phyloP scores from a whole-genome alignment of 2,797 vertebrate species.

The Epinephelus coioides region DNA sequence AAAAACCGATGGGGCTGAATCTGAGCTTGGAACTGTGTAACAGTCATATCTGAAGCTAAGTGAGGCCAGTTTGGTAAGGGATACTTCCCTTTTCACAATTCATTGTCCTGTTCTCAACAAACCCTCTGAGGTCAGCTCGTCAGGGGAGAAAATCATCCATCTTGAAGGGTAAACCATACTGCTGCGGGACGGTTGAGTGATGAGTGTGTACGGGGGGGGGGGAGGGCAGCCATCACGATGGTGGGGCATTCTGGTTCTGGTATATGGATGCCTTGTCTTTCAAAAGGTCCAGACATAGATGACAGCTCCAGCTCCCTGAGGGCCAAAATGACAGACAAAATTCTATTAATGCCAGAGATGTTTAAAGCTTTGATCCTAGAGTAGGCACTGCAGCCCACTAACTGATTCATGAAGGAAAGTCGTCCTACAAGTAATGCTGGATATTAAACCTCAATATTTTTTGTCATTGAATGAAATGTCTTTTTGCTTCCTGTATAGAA shows the following conservation, averaged over 20 bases:
- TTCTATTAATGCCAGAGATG: not conserved
- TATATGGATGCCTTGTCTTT: slow-evolving; percentile 98
- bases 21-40: slow-evolving; percentile 82
- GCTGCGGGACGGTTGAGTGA: slow-evolving; percentile 51
- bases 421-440: not conserved
- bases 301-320: slow-evolving; percentile 97
- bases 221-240: slow-evolving; percentile 77
- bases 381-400: too few relatives aligned
- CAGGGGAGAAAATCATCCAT: slow-evolving; percentile 29
- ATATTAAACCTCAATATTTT: not conserved
- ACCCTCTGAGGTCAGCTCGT: slow-evolving; percentile 37
- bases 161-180: slow-evolving; percentile 41
- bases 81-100: slow-evolving; percentile 68
- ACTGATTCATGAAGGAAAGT: not conserved
- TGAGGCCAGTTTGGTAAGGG: slow-evolving; percentile 57
- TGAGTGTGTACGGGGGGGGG: slow-evolving; percentile 21
- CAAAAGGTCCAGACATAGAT: slow-evolving; percentile 94
- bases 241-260: slow-evolving; percentile 91
- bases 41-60: slow-evolving; percentile 80
- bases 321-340: slow-evolving; percentile 13
- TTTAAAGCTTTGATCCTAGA: not conserved
- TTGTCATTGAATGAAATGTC: not conserved
- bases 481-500: too few relatives aligned
- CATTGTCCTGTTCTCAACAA: slow-evolving; percentile 45
- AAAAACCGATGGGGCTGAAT: slow-evolving; percentile 60